Percentiles rank a stretch among this genome's conserved stretches.
Conservation (phyloP, 2,113 vertebrate species). For the Oncorhynchus gorbuscha region DNA sequence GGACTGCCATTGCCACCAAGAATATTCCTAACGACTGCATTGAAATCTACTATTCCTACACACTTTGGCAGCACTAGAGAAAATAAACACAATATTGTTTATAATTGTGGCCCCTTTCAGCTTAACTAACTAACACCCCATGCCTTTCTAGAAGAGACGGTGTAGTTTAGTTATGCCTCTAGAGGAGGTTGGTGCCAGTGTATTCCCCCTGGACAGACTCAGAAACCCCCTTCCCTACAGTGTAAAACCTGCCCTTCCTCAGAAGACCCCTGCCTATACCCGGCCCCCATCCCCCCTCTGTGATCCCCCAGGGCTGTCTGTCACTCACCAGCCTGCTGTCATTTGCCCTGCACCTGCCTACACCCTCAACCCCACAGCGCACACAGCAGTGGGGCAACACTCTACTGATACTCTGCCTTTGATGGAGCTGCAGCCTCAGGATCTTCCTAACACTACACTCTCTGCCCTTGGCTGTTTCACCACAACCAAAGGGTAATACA, state of each 20-base stretch:
- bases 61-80: too few relatives aligned
- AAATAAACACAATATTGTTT: too few relatives aligned
- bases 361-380: conserved; percentile 2
- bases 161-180: not conserved
- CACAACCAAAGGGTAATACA: not conserved
- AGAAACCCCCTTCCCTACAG: not conserved
- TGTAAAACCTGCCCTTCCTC: not conserved
- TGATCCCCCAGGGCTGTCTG: too few relatives aligned
- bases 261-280: conserved; percentile 2
- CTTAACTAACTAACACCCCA: not conserved
- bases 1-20: not conserved
- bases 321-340: conserved; percentile 10
- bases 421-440: conserved; percentile 22
- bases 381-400: conserved; percentile 37
- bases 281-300: not conserved
- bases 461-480: conserved; percentile 17
- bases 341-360: not conserved
- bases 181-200: too few relatives aligned
- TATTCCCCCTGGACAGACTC: not conserved
- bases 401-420: conserved; percentile 20
- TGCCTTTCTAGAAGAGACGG: not conserved
- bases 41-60: too few relatives aligned
- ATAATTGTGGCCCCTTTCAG: not conserved
- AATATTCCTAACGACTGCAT: too few relatives aligned
- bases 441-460: conserved; percentile 22